A percentile compares a stretch with the other conserved stretches of the same genome.
phyloP scores from a whole-genome alignment of 92 coral and sea anemone genomes.

The Montipora capitata region DNA sequence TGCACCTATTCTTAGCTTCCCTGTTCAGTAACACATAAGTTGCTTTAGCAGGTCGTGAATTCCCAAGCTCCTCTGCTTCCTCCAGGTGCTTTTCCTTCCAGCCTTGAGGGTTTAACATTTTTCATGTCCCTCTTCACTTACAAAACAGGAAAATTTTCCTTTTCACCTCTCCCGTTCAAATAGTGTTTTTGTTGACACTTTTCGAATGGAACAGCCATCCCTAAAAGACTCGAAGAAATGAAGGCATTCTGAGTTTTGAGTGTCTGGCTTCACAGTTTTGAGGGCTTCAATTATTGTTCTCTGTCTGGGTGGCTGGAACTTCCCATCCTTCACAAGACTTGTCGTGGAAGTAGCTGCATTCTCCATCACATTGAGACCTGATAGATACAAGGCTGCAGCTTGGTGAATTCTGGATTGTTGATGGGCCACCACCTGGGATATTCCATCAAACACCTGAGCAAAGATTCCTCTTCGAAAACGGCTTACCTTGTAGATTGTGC shows the following conservation, averaged over 20 bases:
- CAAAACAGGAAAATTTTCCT: slow-evolving; percentile 1
- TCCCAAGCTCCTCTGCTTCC: neutral
- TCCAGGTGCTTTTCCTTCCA: slow-evolving; percentile 19
- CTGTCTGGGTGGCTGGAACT: neutral
- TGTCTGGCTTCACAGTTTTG: slow-evolving; percentile 10
- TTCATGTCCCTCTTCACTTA: neutral
- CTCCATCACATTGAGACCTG: neutral
- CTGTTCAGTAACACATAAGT: slow-evolving; percentile 7
- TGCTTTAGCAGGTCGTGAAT: slow-evolving; percentile 2
- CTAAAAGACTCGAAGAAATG: slow-evolving; percentile 27
- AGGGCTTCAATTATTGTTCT: slow-evolving; percentile 22
- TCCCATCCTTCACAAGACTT: neutral
- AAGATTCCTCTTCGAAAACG: neutral
- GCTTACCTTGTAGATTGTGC: neutral
- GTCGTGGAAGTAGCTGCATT: neutral
- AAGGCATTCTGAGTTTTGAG: slow-evolving; percentile 7
- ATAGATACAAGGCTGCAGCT: neutral
- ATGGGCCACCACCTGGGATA: slow-evolving; percentile 8
- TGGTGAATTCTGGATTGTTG: slow-evolving; percentile 18
- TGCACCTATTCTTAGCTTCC: slow-evolving; percentile 1
- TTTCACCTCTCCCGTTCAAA: slow-evolving; percentile 11
- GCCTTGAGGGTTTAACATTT: neutral
- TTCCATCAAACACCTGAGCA: neutral
- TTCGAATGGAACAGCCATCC: neutral
- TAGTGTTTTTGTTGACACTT: slow-evolving; percentile 7